Conservation (phyloP, 2,797 vertebrate genomes). For the Lateolabrax maculatus region DNA sequence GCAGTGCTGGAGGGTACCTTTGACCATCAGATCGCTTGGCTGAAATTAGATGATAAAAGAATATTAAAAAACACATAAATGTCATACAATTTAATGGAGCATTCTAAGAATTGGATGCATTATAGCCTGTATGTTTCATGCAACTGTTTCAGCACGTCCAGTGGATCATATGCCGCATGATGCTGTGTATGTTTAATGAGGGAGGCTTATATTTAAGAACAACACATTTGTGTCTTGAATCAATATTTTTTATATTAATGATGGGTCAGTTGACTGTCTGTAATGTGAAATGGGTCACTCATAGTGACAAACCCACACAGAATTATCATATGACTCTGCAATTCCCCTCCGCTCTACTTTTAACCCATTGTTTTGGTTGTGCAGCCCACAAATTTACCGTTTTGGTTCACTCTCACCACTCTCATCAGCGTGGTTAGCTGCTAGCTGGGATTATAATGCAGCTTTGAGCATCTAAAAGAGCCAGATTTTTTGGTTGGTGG, state of each 20-base stretch:
- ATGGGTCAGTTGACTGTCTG: too few species aligned
- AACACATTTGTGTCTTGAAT: not conserved
- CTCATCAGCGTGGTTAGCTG: too few species aligned
- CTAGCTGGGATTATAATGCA: not conserved
- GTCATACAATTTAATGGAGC: not conserved
- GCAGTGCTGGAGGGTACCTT: not conserved
- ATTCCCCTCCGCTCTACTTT: not conserved
- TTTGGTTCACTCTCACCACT: not conserved
- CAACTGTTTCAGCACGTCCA: not conserved
- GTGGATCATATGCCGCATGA: not conserved
- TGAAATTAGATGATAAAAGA: not conserved
- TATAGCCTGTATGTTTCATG: not conserved
- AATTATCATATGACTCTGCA: too few species aligned
- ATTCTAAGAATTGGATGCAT: not conserved
- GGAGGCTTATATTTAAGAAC: not conserved
- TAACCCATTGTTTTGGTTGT: not conserved
- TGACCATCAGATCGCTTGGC: not conserved
- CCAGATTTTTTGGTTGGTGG: not conserved
- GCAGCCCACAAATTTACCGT: not conserved
- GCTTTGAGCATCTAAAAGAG: not conserved
- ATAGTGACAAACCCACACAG: too few species aligned
- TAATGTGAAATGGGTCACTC: not conserved
- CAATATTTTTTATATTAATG: not conserved
- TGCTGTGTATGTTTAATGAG: conserved; percentile 1
- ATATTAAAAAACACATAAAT: not conserved